Conservation (phyloP, 2,888 invertebrate species). For the Philopedon plagiatum region DNA sequence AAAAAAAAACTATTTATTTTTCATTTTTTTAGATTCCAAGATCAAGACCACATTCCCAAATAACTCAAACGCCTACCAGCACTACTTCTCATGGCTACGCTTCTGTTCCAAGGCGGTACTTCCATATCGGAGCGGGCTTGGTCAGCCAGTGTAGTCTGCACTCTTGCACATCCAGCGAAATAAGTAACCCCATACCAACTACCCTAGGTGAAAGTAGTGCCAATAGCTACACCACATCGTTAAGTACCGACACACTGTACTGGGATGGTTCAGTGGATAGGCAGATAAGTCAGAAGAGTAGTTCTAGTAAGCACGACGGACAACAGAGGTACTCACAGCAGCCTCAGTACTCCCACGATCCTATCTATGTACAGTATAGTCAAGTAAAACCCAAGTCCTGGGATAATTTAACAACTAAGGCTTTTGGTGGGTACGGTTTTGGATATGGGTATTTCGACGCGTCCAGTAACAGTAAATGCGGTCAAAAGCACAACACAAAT, state of each 20-base stretch:
- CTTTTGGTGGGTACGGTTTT: slow-evolving; percentile 88
- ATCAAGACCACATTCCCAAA: slow-evolving; percentile 64
- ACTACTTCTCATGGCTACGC: slow-evolving; percentile 51
- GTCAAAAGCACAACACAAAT: slow-evolving; percentile 48
- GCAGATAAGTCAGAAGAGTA: slow-evolving; percentile 68
- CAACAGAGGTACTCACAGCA: slow-evolving; percentile 65
- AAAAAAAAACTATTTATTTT: background rate
- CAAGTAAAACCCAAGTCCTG: slow-evolving; percentile 86
- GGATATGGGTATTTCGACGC: slow-evolving; percentile 89
- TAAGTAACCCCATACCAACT: slow-evolving; percentile 75
- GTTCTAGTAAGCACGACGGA: slow-evolving; percentile 68
- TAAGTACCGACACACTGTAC: slow-evolving; percentile 89
- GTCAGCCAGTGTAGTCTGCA: slow-evolving; percentile 87
- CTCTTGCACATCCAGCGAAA: slow-evolving; percentile 85
- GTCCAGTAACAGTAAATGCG: slow-evolving; percentile 58
- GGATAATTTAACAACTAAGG: slow-evolving; percentile 90
- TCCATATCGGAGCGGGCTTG: slow-evolving; percentile 78
- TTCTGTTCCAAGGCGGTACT: slow-evolving; percentile 70
- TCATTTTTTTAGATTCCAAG: slow-evolving; percentile 48
- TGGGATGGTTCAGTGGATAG: slow-evolving; percentile 76
- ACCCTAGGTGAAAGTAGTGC: slow-evolving; percentile 78
- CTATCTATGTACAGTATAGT: slow-evolving; percentile 68
- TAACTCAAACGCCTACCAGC: slow-evolving; percentile 58
- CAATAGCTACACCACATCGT: slow-evolving; percentile 86
- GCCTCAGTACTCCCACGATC: slow-evolving; percentile 63